A percentile compares a stretch with the other conserved stretches of the same genome.
These are phyloP conservation scores for Lophius americanus DNA, from an alignment of 2,797 vertebrate species.

Conservation along the genomic window DNA sequence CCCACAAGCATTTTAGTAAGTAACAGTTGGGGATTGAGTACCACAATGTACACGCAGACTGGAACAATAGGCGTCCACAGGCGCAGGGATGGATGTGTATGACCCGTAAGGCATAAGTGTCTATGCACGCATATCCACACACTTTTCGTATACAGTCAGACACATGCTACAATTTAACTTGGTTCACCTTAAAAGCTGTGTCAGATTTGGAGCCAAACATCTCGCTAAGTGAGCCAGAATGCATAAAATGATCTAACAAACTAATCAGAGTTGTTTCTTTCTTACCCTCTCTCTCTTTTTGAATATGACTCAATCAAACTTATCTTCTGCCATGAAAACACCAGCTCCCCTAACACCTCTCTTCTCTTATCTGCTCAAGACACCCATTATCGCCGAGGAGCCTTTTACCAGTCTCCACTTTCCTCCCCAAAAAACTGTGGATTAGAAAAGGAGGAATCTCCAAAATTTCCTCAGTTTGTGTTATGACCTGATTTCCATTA, in stretches of 20 bases:
- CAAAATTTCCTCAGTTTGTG: no score
- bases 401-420: slow-evolving; percentile 57
- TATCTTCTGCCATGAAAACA: slow-evolving; percentile 25
- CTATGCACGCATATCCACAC: slow-evolving; percentile 27
- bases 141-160: slow-evolving; percentile 12
- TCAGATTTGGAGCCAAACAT: slow-evolving; percentile 62
- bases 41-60: slow-evolving; percentile 47
- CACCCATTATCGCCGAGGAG: slow-evolving; percentile 54
- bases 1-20: slow-evolving; percentile 69
- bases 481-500: no score
- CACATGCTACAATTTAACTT: slow-evolving; percentile 2
- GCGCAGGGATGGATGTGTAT: slow-evolving; percentile 24
- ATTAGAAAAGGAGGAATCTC: slow-evolving; percentile 41
- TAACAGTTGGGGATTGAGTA: slow-evolving; percentile 48
- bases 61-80: slow-evolving; percentile 61
- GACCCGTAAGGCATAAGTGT: slow-evolving; percentile 23
- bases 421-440: slow-evolving; percentile 62
- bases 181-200: slow-evolving; percentile 40
- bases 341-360: neutral
- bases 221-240: slow-evolving; percentile 52
- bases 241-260: slow-evolving; percentile 63
- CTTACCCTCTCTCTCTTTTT: slow-evolving; percentile 39
- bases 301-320: slow-evolving; percentile 13
- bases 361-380: slow-evolving; percentile 49
- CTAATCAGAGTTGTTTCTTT: slow-evolving; percentile 52